These are phyloP conservation scores for Muschampia plurimacula DNA, from an alignment of 2,888 invertebrate genomes.

Conservation along the genomic window DNA sequence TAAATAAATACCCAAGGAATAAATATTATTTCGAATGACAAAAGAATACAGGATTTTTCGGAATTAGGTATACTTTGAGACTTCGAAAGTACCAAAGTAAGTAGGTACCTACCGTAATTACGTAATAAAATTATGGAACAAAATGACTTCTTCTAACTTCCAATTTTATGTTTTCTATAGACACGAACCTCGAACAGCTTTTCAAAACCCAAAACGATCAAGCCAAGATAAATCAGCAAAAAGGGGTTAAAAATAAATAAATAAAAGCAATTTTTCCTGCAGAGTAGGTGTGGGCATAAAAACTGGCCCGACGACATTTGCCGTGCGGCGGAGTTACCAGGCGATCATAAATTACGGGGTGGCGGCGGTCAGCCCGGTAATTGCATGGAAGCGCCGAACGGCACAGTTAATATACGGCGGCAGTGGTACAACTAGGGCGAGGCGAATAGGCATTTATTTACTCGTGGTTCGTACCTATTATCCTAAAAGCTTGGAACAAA, in stretches of 20 bases:
- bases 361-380: constrained; percentile 52
- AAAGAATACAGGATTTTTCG: no score
- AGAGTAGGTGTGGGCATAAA: constrained; percentile 42
- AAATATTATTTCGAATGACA: no score
- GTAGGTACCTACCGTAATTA: background rate
- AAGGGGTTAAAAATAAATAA: constrained; percentile 38
- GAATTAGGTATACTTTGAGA: no score
- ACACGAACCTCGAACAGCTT: background rate
- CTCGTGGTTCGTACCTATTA: constrained; percentile 4
- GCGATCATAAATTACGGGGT: constrained; percentile 71
- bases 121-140: background rate
- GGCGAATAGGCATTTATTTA: background rate
- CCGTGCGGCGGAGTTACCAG: constrained; percentile 63
- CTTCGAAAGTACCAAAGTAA: no score
- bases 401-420: constrained; percentile 45
- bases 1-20: no score
- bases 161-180: background rate
- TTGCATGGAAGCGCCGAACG: constrained; percentile 53
- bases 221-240: constrained; percentile 34
- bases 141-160: no score
- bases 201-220: constrained; percentile 9
- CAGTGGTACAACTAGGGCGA: constrained; percentile 35
- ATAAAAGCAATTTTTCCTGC: constrained; percentile 33
- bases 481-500: background rate
- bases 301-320: constrained; percentile 47